phyloP scores from a whole-genome alignment of 2,888 invertebrate species.

The Leucoma salicis region DNA sequence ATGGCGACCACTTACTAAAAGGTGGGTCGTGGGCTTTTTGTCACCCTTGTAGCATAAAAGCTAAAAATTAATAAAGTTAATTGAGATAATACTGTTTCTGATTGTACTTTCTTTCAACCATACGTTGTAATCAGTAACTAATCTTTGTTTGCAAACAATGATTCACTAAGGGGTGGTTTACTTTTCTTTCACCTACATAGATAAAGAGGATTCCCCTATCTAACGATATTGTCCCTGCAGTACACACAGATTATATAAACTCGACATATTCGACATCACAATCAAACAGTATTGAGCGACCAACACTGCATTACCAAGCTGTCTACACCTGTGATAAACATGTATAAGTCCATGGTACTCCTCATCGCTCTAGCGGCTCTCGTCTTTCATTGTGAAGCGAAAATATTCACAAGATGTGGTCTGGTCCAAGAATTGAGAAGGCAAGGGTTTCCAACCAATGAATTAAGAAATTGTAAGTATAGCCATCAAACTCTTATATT shows the following conservation, averaged over 20 bases:
- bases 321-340: neutral
- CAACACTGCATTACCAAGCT: neutral
- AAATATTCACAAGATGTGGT: constrained; percentile 40
- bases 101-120: too few species aligned
- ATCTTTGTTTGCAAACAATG: neutral
- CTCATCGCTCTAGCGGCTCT: constrained; percentile 2
- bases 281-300: neutral
- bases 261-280: neutral
- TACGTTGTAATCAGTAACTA: neutral
- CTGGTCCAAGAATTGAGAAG: constrained; percentile 40
- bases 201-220: neutral
- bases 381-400: constrained; percentile 21
- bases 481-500: too few species aligned
- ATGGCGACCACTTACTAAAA: too few species aligned
- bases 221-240: too few species aligned
- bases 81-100: too few species aligned
- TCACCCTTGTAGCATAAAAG: too few species aligned
- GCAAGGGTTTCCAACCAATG: constrained; percentile 44
- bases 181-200: neutral
- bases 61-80: too few species aligned
- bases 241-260: neutral
- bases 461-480: neutral
- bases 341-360: neutral
- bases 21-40: too few species aligned
- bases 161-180: neutral